Conservation (phyloP, 2,113 vertebrate species). For the Rhegmatorhina hoffmannsi region DNA sequence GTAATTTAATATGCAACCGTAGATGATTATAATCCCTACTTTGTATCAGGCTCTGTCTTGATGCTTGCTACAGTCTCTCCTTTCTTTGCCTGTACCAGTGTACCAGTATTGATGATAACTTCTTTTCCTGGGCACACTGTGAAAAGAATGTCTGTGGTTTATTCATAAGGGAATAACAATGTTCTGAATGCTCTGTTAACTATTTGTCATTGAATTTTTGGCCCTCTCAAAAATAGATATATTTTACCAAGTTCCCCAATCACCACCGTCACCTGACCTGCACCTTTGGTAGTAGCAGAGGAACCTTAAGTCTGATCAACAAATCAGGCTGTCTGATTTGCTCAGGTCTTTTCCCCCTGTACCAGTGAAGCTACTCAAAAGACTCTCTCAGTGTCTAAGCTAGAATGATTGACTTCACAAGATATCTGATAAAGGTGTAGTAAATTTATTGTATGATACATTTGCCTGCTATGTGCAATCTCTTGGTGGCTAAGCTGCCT, state of each 20-base stretch:
- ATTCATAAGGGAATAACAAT: neutral
- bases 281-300: neutral
- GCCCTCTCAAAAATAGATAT: neutral
- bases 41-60: neutral
- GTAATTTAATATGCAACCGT: neutral
- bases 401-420: neutral
- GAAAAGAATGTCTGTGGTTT: neutral
- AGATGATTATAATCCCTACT: neutral
- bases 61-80: neutral
- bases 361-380: neutral
- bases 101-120: neutral
- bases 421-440: neutral
- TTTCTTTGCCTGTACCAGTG: neutral
- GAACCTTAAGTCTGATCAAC: neutral
- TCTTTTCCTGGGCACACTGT: neutral
- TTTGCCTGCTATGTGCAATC: neutral
- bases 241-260: neutral
- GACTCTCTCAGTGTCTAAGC: neutral
- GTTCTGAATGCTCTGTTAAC: neutral
- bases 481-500: neutral
- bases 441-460: neutral
- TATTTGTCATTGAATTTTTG: neutral
- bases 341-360: neutral
- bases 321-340: neutral
- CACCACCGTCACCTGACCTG: neutral